Conservation (phyloP, 2,888 invertebrate genomes). For the Nebria brevicollis region DNA sequence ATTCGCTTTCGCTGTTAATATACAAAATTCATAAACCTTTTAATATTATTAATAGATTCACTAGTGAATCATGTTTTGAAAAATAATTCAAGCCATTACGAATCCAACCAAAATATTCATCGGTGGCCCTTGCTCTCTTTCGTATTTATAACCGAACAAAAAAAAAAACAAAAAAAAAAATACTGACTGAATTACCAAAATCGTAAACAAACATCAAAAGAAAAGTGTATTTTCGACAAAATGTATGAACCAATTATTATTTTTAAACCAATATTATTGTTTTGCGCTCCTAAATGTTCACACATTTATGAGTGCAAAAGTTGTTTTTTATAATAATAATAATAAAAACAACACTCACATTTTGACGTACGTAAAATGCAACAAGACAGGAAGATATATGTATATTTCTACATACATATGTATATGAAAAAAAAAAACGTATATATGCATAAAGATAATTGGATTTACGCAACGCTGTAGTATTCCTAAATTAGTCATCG, state of each 20-base stretch:
- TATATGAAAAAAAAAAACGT: too few relatives aligned
- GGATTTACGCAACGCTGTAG: background rate
- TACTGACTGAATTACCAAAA: background rate
- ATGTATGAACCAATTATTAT: background rate
- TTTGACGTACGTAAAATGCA: too few relatives aligned
- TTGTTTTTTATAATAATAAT: too few relatives aligned
- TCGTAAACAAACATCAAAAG: background rate
- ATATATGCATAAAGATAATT: too few relatives aligned
- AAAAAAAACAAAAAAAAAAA: background rate
- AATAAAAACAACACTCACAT: too few relatives aligned
- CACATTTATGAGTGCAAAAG: too few relatives aligned
- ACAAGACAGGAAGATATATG: too few relatives aligned
- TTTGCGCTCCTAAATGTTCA: background rate
- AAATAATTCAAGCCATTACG: background rate
- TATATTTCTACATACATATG: too few relatives aligned
- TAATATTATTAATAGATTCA: background rate
- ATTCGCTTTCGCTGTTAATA: background rate
- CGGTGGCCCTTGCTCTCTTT: background rate
- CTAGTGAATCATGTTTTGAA: background rate
- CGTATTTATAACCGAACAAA: conserved; percentile 1
- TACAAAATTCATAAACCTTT: background rate
- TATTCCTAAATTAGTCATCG: background rate
- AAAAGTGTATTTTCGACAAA: background rate
- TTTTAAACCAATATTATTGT: background rate
- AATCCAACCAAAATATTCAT: background rate